phyloP scores from a whole-genome alignment of 2,113 vertebrate species.

The Apteryx mantelli region DNA sequence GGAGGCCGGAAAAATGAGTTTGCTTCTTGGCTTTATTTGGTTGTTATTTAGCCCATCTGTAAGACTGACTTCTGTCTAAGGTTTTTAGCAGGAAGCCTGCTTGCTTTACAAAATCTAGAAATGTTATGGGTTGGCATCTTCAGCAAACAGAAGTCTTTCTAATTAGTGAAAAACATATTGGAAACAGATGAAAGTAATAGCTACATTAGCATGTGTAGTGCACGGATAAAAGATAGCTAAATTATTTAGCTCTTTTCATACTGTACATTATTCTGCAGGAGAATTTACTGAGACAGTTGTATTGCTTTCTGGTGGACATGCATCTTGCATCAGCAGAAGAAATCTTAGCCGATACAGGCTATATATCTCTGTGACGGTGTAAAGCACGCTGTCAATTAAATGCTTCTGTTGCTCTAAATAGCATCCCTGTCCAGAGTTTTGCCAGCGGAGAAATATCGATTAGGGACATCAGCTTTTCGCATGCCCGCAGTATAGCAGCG shows the following conservation, averaged over 20 bases:
- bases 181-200: not conserved
- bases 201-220: rapidly evolving
- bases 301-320: not conserved
- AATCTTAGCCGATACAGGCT: rapidly evolving
- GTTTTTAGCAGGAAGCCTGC: not conserved
- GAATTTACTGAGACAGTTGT: not conserved
- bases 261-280: rapidly evolving
- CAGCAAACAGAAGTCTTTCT: not conserved
- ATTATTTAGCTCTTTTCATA: not conserved
- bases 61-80: not conserved
- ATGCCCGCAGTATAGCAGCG: rapidly evolving
- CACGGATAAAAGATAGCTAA: rapidly evolving
- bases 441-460: not conserved
- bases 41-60: not conserved
- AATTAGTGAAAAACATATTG: not conserved
- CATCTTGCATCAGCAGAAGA: not conserved
- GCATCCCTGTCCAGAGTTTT: not conserved
- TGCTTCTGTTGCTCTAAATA: not conserved
- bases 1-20: not conserved
- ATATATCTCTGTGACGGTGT: rapidly evolving
- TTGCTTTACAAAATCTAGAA: not conserved
- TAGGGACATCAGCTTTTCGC: not conserved
- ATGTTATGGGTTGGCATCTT: not conserved
- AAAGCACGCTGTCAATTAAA: rapidly evolving
- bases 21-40: not conserved